Base-by-base conservation (phyloP, 2,113 vertebrate genomes). In the Nyctereutes procyonoides region DNA sequence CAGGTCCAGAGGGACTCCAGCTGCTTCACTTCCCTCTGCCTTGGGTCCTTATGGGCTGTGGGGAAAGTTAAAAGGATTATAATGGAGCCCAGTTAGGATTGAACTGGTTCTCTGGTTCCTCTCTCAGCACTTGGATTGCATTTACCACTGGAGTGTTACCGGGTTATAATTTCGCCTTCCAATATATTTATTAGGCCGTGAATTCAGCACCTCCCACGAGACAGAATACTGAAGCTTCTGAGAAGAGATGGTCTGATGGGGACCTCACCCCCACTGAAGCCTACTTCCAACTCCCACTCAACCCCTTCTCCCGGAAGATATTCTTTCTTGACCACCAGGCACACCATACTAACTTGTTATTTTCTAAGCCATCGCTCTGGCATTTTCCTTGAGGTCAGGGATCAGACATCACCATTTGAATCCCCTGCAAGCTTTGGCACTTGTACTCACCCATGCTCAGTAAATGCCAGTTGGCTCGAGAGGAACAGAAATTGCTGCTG, bases 361-460 rank as follows among this genome's bases (percentile, higher is more conserved):
- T 74, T 67, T 83, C 90, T 91, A 28, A 91, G 77, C 38, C 5
- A 55, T 51, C 74, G 81, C 32, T 93, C 24, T 53, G 80, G 67
- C 62, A 28, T 87, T 89, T 92, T 89, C 19, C 65, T 86, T 32
- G 65, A 88, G 60, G 12, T 90, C 77, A 62, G 38, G 56, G 55
- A 43, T 95, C 90, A 96, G 82, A 48, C 20, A 17, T 32, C 19
- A 14, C 35, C 3, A 62, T n/a, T 28, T 8, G n/a, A 76, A n/a
- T 26, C 12, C n/a, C 60, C 10, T 69, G 1, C 10, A 15, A 26
- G 11, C 74, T 80, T 88, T 16, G 17, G 79, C 43, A 16, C 26
- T 62, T 51, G 2, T n/a, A 14, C 56, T 51, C 24, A 30, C 56
- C 24, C 12, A 12, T 26, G 9, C 35, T 62, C 62, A 38, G 1